A percentile compares a stretch with the other conserved stretches of the same genome.
These are phyloP conservation scores for Passerina amoena DNA, from an alignment of 2,113 vertebrate genomes.

Conservation along the genomic window DNA sequence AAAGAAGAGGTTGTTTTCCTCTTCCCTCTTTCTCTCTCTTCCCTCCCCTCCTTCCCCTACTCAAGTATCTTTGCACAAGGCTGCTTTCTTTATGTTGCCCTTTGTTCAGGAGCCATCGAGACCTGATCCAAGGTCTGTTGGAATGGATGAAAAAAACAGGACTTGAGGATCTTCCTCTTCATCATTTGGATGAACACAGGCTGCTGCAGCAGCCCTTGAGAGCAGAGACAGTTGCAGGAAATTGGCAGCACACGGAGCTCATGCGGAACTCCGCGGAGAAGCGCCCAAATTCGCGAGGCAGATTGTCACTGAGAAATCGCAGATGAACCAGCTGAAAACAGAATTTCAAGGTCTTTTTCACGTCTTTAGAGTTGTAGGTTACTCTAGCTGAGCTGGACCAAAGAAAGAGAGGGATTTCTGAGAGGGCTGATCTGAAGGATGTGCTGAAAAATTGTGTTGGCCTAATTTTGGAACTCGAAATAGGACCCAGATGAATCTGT, in stretches of 20 bases:
- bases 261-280: accelerated
- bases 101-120: not conserved
- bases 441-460: not conserved
- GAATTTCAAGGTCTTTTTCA: not conserved
- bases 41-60: not conserved
- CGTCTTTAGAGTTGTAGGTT: not conserved
- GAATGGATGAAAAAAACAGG: not conserved
- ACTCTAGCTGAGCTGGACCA: accelerated
- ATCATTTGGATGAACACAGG: not conserved
- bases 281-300: not conserved
- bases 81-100: not conserved
- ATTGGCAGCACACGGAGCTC: not conserved
- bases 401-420: not conserved
- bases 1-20: not conserved
- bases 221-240: not conserved
- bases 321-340: not conserved
- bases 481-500: not conserved
- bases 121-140: not conserved
- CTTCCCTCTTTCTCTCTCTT: not conserved
- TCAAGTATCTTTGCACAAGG: not conserved
- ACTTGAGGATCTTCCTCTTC: not conserved
- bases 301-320: not conserved
- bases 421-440: not conserved
- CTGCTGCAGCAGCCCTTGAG: not conserved
- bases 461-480: not conserved